Conservation (phyloP, 2,888 invertebrate genomes). For the Rotaria macrura region DNA sequence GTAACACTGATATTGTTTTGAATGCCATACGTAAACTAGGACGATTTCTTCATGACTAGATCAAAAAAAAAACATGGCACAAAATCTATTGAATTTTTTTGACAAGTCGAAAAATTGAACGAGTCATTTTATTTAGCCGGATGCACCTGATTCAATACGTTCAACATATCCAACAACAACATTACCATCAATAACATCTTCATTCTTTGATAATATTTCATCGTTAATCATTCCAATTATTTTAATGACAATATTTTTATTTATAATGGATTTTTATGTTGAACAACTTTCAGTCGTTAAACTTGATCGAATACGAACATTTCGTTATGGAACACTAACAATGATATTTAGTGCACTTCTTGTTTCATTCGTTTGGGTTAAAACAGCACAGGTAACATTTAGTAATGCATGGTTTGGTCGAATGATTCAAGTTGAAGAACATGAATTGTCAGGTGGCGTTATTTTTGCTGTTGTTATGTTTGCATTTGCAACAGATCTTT, state of each 20-base stretch:
- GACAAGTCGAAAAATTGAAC: no score
- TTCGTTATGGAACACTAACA: conserved; percentile 22
- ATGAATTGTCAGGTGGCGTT: conserved; percentile 29
- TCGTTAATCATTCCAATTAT: conserved; percentile 20
- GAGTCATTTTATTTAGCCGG: neutral
- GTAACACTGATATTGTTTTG: no score
- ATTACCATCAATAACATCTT: neutral
- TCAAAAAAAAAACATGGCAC: no score
- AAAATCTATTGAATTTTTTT: no score
- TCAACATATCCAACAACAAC: neutral
- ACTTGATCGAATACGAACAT: conserved; percentile 14
- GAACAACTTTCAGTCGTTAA: conserved; percentile 5
- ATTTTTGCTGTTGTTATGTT: conserved; percentile 29
- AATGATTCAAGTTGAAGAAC: neutral
- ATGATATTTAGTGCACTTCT: conserved; percentile 19
- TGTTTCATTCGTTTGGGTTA: conserved; percentile 22
- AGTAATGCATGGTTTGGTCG: neutral
- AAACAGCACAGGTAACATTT: neutral
- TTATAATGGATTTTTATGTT: conserved; percentile 29
- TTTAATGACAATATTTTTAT: conserved; percentile 22
- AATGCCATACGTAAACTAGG: no score
- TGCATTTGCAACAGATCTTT: conserved; percentile 17
- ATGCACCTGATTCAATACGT: neutral
- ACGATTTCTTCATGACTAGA: no score
- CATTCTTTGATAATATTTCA: neutral